Evolutionary conservation across 2,113 vertebrate species (phyloP).

Genomic region (Toxostoma redivivum): DNA sequence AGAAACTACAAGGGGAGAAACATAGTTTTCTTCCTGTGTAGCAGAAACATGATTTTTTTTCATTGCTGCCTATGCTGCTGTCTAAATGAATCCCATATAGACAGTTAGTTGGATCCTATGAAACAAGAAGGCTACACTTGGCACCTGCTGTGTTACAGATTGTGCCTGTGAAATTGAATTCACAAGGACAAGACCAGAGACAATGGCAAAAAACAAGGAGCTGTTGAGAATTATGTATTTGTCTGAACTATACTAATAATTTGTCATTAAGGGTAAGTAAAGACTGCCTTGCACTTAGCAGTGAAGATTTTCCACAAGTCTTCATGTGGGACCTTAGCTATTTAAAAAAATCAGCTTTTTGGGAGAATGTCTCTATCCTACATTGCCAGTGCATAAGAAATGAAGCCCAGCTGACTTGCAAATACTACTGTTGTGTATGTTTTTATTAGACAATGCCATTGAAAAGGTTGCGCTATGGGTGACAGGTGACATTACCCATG

Average conservation of each 20-base stretch:
- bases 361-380: background rate
- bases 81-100: conserved; percentile 29
- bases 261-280: background rate
- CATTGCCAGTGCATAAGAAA: background rate
- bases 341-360: background rate
- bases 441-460: background rate
- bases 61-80: background rate
- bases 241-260: background rate
- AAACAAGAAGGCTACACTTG: conserved; percentile 52
- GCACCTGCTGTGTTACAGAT: conserved; percentile 48
- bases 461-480: background rate
- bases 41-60: background rate
- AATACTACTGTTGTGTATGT: background rate
- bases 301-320: background rate
- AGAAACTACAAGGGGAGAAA: background rate
- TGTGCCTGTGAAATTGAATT: conserved; percentile 53
- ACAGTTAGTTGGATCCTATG: conserved; percentile 30
- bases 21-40: background rate
- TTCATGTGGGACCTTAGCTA: background rate
- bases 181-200: conserved; percentile 38
- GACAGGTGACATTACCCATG: background rate
- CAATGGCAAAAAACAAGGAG: conserved; percentile 6
- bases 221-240: background rate
- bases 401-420: background rate
- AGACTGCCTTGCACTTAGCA: background rate